Conservation (phyloP, 2,888 invertebrate genomes). For the Steinernema hermaphroditum region DNA sequence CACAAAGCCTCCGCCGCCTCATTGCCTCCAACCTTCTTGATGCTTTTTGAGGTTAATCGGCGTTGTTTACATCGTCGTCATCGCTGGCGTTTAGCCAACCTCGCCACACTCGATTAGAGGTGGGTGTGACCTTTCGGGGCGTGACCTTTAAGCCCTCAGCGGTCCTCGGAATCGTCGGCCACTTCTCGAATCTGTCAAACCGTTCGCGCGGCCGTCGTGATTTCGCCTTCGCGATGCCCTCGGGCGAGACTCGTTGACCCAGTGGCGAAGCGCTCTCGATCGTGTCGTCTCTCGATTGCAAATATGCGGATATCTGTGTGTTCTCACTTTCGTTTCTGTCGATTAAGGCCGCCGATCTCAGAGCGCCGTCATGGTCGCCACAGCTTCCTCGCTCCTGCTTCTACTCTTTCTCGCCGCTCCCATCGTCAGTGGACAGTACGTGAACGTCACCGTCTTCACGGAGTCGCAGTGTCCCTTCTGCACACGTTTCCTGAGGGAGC, state of each 20-base stretch:
- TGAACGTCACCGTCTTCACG: constrained; percentile 63
- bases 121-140: neutral
- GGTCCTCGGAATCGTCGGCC: neutral
- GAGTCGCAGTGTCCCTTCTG: constrained; percentile 66
- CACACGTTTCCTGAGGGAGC: constrained; percentile 62
- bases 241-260: constrained; percentile 15
- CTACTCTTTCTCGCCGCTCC: neutral
- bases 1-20: too few species aligned
- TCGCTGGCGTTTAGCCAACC: neutral
- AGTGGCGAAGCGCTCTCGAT: constrained; percentile 20
- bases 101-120: neutral
- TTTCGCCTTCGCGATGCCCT: neutral
- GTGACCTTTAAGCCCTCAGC: constrained; percentile 22
- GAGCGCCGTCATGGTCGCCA: neutral
- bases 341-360: constrained; percentile 10
- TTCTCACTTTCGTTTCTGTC: constrained; percentile 22
- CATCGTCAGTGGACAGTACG: constrained; percentile 35
- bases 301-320: constrained; percentile 11
- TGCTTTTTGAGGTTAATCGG: constrained; percentile 9
- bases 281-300: constrained; percentile 7
- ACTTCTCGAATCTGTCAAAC: neutral
- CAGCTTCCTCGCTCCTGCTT: neutral
- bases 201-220: neutral
- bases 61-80: neutral
- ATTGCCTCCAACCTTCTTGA: too few species aligned